Conservation (phyloP, 92 coral and sea anemone genomes). For the Epizoanthus scotinus region DNA sequence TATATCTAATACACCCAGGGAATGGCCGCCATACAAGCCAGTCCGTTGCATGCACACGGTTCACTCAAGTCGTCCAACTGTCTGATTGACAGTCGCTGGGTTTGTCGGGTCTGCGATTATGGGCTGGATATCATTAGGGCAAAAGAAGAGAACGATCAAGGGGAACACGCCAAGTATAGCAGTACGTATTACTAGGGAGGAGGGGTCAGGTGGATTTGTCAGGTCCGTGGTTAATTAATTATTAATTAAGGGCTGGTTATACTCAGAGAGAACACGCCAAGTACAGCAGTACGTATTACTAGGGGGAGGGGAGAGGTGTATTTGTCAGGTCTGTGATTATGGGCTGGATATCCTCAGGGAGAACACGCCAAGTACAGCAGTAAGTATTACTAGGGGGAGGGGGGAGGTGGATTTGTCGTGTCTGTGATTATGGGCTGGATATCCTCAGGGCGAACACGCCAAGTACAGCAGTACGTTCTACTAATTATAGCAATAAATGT, state of each 20-base stretch:
- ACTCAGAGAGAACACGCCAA: slow-evolving; percentile 5
- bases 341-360: slow-evolving; percentile 68
- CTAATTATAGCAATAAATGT: no score
- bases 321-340: slow-evolving; percentile 67
- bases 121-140: slow-evolving; percentile 65
- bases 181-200: no score
- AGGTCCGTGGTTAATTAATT: no score
- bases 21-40: slow-evolving; percentile 76
- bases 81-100: slow-evolving; percentile 89
- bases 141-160: no score
- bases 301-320: slow-evolving; percentile 54
- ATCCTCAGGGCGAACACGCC: slow-evolving; percentile 45
- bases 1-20: slow-evolving; percentile 50
- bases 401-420: background rate
- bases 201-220: slow-evolving; percentile 70
- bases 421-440: slow-evolving; percentile 71
- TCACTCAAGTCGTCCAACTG: slow-evolving; percentile 78
- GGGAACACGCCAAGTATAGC: no score
- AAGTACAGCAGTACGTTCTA: no score
- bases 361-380: no score
- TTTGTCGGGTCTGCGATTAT: slow-evolving; percentile 67
- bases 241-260: slow-evolving; percentile 67
- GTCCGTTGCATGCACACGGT: slow-evolving; percentile 74
- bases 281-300: no score
- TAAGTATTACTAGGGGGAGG: background rate